phyloP scores from a whole-genome alignment of 1,140 invertebrate species.

The Conus ventricosus region DNA sequence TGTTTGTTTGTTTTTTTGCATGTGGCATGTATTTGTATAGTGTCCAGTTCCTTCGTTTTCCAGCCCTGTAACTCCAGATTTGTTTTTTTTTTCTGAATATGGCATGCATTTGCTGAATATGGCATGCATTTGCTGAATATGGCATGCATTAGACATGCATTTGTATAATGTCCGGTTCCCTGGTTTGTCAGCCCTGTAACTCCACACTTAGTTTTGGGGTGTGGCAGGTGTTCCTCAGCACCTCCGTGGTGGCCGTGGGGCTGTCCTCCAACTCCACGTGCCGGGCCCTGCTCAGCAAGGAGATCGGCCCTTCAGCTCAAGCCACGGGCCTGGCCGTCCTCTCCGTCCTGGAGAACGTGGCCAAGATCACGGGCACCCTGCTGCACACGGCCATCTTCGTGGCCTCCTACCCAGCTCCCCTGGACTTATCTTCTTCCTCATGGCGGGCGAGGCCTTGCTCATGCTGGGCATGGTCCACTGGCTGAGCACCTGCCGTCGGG shows the following conservation, averaged over 20 bases:
- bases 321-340: not conserved
- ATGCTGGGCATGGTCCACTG: not conserved
- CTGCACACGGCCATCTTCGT: slow-evolving; percentile 7
- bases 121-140: too few relatives aligned
- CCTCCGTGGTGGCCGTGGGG: not conserved
- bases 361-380: not conserved
- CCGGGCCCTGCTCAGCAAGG: not conserved
- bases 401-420: not conserved
- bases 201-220: too few relatives aligned
- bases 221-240: not conserved
- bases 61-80: too few relatives aligned
- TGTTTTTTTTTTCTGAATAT: too few relatives aligned
- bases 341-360: not conserved
- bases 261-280: not conserved
- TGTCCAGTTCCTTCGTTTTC: too few relatives aligned
- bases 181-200: too few relatives aligned
- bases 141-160: too few relatives aligned
- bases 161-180: too few relatives aligned
- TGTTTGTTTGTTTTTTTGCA: too few relatives aligned
- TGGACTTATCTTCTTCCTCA: not conserved
- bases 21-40: too few relatives aligned
- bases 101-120: too few relatives aligned
- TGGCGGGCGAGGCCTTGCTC: not conserved
- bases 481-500: not conserved
- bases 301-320: not conserved